phyloP scores from a whole-genome alignment of 2,888 invertebrate genomes.

The Cinara cedri region DNA sequence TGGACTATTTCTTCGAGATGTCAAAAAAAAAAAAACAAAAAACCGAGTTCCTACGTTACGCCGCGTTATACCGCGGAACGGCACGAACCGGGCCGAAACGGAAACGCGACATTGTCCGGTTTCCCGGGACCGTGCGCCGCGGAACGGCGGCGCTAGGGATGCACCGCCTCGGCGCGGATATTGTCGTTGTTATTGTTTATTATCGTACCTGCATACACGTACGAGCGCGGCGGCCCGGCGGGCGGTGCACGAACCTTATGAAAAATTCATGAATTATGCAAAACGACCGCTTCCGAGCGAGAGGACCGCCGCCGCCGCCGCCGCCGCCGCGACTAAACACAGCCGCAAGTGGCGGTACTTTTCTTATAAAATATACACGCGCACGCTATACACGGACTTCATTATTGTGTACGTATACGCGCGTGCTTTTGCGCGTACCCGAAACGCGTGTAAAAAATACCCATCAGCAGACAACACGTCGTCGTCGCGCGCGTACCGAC shows the following conservation, averaged over 20 bases:
- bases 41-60: too few species aligned
- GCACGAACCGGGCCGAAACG: background rate
- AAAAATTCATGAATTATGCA: slow-evolving; percentile 59
- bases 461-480: slow-evolving; percentile 14
- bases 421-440: background rate
- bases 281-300: slow-evolving; percentile 57
- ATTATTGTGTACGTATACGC: background rate
- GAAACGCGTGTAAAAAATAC: background rate
- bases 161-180: background rate
- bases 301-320: slow-evolving; percentile 50
- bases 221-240: slow-evolving; percentile 38
- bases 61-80: too few species aligned
- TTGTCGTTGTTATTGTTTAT: background rate
- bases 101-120: background rate
- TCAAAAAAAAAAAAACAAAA: too few species aligned
- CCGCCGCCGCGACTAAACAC: slow-evolving; percentile 55
- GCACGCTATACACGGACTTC: too few species aligned
- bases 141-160: slow-evolving; percentile 43
- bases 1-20: too few species aligned
- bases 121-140: background rate
- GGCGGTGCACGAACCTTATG: slow-evolving; percentile 58
- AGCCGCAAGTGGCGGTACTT: slow-evolving; percentile 58
- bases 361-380: slow-evolving; percentile 19
- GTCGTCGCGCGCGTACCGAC: background rate
- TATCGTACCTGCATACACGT: too few species aligned